phyloP scores from a whole-genome alignment of 2,888 invertebrate species.

The Noctua fimbriata region DNA sequence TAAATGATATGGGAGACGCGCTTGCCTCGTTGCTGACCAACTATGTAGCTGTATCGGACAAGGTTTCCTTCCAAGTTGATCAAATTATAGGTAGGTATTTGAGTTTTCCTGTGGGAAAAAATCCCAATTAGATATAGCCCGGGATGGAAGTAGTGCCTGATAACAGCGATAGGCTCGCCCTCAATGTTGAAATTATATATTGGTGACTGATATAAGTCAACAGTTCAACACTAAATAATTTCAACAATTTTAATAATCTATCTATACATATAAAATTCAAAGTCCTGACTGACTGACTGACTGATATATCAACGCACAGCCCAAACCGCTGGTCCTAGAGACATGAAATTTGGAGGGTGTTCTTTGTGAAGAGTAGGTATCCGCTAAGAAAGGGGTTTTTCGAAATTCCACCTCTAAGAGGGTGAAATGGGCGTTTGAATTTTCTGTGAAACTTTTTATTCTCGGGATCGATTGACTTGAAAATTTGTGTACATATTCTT shows the following conservation, averaged over 20 bases:
- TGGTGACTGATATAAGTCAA: background rate
- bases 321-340: too few species aligned
- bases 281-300: too few species aligned
- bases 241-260: background rate
- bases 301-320: too few species aligned
- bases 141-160: constrained; percentile 26
- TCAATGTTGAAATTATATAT: background rate
- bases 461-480: too few species aligned
- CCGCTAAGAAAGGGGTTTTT: too few species aligned
- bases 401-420: too few species aligned
- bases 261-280: too few species aligned
- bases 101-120: constrained; percentile 27
- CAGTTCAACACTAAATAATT: background rate
- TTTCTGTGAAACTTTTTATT: too few species aligned
- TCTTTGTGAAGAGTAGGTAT: too few species aligned
- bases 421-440: too few species aligned
- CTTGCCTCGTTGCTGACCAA: background rate
- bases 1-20: background rate
- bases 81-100: background rate
- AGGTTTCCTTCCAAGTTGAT: background rate
- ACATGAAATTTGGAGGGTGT: too few species aligned
- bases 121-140: background rate
- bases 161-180: constrained; percentile 28
- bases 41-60: background rate
- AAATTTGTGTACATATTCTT: too few species aligned